A percentile compares a stretch with the other conserved stretches of the same genome.
These are phyloP conservation scores for Cygnus atratus DNA, from an alignment of 2,113 vertebrate genomes.

Conservation along the genomic window DNA sequence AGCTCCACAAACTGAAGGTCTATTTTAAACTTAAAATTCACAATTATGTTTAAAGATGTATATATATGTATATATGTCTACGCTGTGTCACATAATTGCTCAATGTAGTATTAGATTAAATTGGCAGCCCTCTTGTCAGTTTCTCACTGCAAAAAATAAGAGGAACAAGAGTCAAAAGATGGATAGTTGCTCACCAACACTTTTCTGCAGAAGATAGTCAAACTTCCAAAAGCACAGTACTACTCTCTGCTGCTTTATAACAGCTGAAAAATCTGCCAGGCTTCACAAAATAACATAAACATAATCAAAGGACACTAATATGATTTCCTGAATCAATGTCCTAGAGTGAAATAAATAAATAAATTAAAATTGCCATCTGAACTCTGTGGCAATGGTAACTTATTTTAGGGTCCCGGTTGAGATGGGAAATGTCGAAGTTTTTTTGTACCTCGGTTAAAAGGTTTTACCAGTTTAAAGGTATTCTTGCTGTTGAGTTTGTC, in stretches of 20 bases:
- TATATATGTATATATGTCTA: not conserved
- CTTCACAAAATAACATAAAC: constrained; percentile 19
- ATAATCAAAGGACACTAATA: not conserved
- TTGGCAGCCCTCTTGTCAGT: not conserved
- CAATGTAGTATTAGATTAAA: not conserved
- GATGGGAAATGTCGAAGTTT: not conserved
- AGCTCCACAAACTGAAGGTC: not conserved
- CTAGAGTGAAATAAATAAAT: not conserved
- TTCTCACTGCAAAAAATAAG: not conserved
- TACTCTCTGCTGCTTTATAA: not conserved
- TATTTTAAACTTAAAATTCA: not conserved
- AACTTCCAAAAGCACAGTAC: not conserved
- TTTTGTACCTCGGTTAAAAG: not conserved
- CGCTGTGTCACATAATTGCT: not conserved
- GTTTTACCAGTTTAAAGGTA: not conserved
- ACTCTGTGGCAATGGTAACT: not conserved
- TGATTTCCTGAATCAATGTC: not conserved
- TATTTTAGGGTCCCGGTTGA: not conserved
- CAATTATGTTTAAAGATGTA: not conserved
- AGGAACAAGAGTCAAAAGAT: not conserved
- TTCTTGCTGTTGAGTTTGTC: not conserved
- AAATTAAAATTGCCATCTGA: not conserved
- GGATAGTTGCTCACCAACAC: not conserved
- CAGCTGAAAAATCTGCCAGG: not conserved
- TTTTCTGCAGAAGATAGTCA: not conserved